Base-by-base conservation (phyloP, 2,888 invertebrate genomes). In the Trichogramma dendrolimi region DNA sequence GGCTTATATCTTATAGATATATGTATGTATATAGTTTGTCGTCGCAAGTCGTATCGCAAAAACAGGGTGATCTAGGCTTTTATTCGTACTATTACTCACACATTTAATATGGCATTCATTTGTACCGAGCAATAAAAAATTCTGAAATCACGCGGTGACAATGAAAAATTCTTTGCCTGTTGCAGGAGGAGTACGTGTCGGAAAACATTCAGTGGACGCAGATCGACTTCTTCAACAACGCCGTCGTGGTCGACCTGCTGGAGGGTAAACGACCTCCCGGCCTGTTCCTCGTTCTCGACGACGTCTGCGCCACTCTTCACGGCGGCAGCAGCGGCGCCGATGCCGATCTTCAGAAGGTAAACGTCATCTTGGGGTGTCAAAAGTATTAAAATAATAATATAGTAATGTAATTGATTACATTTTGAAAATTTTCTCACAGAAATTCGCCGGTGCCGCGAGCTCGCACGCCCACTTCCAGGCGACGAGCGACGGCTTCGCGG, bases 201-300 rank as follows among this genome's bases (percentile, higher is more conserved):
- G 87, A 88, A 77, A 86, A 86, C 56, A 87, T 88, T 62, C 81
- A 84, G 69, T 88, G 88, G 88, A 84, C 83, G 5, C 82, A 85
- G 27, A 86, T 88, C 67, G 84, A 86, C 10, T 88, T 85, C 75
- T 88, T 88, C 80, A 87, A 88, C 80, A 88, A 88, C 72, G 74
- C 77, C 1, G 62, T 87, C 55, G 87, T 88, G 6, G 88, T 87
- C 72, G 87, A 87, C 69, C 77, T 88, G 66, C 86, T 88, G 57
- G 88, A 88, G 73, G 81, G 80, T 43, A 83, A 83, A 71, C 80
- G 82, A 44, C 85, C 86, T 4, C 86, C 86, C 1, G 88, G 87
- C 55, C 81, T 88, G 54, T 85, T 88, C 80, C 82, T 84, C 69
- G 80, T 87, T 6, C 76, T 88, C 55, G 87, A 88, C 70, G 88